Evolutionary conservation across 2,113 vertebrate genomes (phyloP).

Genomic region (Oreochromis spilurus): DNA sequence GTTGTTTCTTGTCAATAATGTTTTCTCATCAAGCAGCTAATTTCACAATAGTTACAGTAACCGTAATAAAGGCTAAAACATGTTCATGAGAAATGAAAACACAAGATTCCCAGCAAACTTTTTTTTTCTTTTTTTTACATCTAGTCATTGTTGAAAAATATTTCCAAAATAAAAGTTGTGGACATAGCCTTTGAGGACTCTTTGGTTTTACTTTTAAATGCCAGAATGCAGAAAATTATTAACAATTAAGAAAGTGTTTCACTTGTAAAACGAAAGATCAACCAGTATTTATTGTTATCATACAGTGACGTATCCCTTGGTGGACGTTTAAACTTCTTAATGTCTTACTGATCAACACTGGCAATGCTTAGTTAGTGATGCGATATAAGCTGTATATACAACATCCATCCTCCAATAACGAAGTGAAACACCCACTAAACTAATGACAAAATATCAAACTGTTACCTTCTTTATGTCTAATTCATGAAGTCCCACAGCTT

Average conservation of each 20-base stretch:
- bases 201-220: neutral
- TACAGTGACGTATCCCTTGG: neutral
- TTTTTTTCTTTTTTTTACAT: neutral
- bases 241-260: neutral
- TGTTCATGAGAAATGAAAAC: neutral
- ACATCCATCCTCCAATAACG: neutral
- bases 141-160: too few relatives aligned
- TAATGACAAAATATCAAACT: neutral
- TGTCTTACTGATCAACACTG: neutral
- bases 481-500: neutral
- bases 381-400: neutral
- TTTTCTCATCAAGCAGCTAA: neutral
- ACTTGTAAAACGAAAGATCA: neutral
- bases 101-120: neutral
- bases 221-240: neutral
- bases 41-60: neutral
- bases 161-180: too few relatives aligned
- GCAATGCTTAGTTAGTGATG: neutral
- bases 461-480: neutral
- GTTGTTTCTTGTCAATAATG: neutral
- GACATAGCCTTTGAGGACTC: too few relatives aligned
- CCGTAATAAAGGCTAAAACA: neutral
- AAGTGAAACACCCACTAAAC: neutral
- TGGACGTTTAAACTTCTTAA: neutral
- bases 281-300: neutral